These are phyloP conservation scores for Pseudomugil tenellus DNA, from an alignment of 2,797 vertebrate species.

Conservation along the genomic window DNA sequence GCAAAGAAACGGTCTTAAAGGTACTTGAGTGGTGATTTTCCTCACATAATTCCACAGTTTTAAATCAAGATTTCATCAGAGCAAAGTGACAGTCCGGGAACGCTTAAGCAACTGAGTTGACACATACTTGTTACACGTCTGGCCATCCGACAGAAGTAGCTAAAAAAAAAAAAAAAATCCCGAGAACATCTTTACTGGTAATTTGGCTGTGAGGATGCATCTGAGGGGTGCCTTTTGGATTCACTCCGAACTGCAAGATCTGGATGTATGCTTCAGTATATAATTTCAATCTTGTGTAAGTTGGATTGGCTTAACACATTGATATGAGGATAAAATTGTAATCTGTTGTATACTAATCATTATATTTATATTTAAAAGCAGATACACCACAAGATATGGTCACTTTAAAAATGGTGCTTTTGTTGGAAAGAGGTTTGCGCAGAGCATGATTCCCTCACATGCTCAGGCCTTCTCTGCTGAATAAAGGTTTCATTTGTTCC, in stretches of 20 bases:
- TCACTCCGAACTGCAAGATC: too few relatives aligned
- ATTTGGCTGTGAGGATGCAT: background rate
- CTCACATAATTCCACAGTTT: background rate
- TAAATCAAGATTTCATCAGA: background rate
- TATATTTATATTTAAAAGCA: background rate
- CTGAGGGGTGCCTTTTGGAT: too few relatives aligned
- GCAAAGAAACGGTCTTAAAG: background rate
- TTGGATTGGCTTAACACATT: too few relatives aligned
- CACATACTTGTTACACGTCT: background rate
- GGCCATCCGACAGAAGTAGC: background rate
- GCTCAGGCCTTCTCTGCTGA: background rate
- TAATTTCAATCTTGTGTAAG: too few relatives aligned
- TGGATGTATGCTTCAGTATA: too few relatives aligned
- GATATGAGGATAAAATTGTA: too few relatives aligned
- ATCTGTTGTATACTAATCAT: background rate
- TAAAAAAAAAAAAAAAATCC: background rate
- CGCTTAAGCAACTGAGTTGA: background rate
- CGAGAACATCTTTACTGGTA: background rate
- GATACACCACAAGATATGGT: background rate
- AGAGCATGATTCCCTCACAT: background rate
- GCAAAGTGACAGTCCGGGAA: background rate
- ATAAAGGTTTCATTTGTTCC: background rate
- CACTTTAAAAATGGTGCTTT: background rate
- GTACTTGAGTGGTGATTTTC: background rate
- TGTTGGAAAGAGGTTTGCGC: background rate